Conservation (phyloP, 53 echinoderm and acorn worm genomes). For the Paracentrotus lividus region DNA sequence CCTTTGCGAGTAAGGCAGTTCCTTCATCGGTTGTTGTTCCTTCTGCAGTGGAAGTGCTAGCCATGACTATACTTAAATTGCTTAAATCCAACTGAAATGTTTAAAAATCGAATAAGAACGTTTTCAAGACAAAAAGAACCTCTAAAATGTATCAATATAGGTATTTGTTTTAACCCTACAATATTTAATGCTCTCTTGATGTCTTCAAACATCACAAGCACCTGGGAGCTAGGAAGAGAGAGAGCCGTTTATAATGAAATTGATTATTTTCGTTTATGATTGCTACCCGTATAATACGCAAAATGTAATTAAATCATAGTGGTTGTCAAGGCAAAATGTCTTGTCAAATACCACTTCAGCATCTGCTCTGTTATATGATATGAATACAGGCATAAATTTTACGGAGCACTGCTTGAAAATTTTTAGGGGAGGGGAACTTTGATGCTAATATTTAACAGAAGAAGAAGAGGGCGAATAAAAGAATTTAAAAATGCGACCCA, state of each 20-base stretch:
- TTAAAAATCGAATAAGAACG: background rate
- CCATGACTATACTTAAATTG: background rate
- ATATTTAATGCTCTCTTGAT: background rate
- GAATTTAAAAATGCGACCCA: too few relatives aligned
- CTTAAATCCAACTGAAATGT: background rate
- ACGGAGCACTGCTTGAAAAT: background rate
- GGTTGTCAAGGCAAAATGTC: background rate
- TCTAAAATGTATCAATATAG: too few relatives aligned
- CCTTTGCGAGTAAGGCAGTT: background rate
- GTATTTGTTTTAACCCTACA: too few relatives aligned
- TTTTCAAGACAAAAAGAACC: too few relatives aligned
- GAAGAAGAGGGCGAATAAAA: background rate
- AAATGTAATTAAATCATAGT: slow-evolving; percentile 5
- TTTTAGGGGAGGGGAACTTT: background rate
- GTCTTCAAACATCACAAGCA: background rate
- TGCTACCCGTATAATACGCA: background rate
- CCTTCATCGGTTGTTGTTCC: too few relatives aligned
- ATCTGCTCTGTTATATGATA: background rate
- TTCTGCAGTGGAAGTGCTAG: background rate
- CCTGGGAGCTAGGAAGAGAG: background rate
- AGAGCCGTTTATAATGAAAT: slow-evolving; percentile 1
- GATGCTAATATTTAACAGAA: background rate
- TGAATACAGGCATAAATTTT: too few relatives aligned
- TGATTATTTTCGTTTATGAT: background rate
- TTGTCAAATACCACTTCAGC: background rate